Base-by-base conservation (phyloP, 2,888 invertebrate species). In the Glomeris marginata region DNA sequence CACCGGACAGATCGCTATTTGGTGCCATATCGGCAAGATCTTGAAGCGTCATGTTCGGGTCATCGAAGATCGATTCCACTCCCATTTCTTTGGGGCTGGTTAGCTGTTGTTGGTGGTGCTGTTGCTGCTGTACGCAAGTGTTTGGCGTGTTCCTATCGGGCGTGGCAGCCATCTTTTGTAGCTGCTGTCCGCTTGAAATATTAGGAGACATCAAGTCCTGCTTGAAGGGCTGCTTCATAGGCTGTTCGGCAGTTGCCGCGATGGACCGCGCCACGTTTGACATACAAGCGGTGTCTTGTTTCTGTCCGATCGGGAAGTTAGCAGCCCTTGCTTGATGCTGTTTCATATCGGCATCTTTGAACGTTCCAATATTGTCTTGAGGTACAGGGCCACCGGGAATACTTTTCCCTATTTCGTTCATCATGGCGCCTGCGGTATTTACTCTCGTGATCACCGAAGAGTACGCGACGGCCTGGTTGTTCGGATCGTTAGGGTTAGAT, bases 381-480 rank as follows among this genome's bases (percentile, higher is more conserved):
- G 35, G 33, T 42, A 2, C 18, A 5, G 6, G 6, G 21, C 36
- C 36, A 10, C 41, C 40, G 28, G 46, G 45, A 34, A 46, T 46
- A 16, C 18, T 21, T 22, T 51, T 47, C 4, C 28, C 28, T 3
- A 28, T 28, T 36, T 49, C 35, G 15, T 15, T n/a, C 45, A 41
- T 46, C 33, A 45, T 47, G 6, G 46, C 20, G 33, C 38, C 35
- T 20, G 21, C 45, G 15, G 42, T 36, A n/a, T 21, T 50, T 13
- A 49, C 49, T 33, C 49, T 37, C 8, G 52, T 52, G 15, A 52
- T 52, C 6, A 52, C 52, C 10, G 52, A 50, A n/a, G 52, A 52
- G 22, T 52, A 52, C 2, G 41, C 49, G 8, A 52, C 52, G n/a
- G 22, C 41, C 8, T 28, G 28, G 28, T 28, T 28, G 28, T 8